Evolutionary conservation across 2,113 vertebrate species (phyloP).

Genomic region (Chamaetylas fuelleborni): DNA sequence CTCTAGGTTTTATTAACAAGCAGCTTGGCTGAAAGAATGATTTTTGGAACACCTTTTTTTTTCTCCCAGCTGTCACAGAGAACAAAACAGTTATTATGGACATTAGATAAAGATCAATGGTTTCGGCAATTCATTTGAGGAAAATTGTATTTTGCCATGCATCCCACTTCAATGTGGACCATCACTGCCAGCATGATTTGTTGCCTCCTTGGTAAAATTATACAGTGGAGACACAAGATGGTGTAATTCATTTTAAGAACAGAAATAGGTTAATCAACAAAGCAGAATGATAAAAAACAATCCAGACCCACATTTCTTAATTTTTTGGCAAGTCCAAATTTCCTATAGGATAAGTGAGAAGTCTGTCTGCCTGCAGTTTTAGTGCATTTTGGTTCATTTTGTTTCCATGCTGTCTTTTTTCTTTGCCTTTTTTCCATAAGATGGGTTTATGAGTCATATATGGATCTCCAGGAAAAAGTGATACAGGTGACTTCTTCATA

Average conservation of each 20-base stretch:
- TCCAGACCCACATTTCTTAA: constrained; percentile 65
- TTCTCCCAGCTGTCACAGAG: constrained; percentile 56
- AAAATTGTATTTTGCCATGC: constrained; percentile 74
- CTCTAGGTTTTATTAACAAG: constrained; percentile 76
- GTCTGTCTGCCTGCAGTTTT: not conserved
- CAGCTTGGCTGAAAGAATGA: constrained; percentile 72
- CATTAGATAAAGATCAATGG: constrained; percentile 85
- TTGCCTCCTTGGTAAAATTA: constrained; percentile 79
- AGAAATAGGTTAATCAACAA: constrained; percentile 77
- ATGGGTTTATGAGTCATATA: not conserved
- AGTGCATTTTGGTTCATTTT: not conserved
- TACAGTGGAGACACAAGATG: constrained; percentile 67
- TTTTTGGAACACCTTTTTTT: constrained; percentile 73
- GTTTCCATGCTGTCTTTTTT: not conserved
- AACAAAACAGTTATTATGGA: constrained; percentile 73
- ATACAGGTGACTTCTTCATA: constrained; percentile 7
- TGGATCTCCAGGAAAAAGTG: not conserved
- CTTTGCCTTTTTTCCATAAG: not conserved
- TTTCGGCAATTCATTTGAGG: constrained; percentile 77
- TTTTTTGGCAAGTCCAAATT: constrained; percentile 57
- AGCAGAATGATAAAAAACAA: constrained; percentile 61
- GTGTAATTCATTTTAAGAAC: constrained; percentile 72
- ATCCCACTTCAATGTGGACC: constrained; percentile 67
- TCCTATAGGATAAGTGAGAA: constrained; percentile 41
- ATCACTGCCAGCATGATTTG: constrained; percentile 72